Evolutionary conservation across 2,888 invertebrate genomes (phyloP).

Genomic region (Lypha dubia): DNA sequence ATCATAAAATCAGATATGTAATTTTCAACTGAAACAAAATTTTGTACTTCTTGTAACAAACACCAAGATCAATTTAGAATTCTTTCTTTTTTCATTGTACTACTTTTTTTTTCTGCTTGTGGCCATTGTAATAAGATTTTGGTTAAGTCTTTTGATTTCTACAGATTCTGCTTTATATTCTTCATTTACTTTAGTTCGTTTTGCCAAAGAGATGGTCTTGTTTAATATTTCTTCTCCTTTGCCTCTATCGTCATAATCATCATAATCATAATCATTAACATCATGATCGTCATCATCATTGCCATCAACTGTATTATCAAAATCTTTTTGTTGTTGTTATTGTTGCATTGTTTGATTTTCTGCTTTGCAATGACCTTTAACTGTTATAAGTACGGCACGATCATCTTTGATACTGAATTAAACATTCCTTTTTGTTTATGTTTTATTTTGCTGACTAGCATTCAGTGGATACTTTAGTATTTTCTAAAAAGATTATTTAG

Average conservation of each 20-base stretch:
- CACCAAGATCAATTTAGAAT: background rate
- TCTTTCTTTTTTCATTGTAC: background rate
- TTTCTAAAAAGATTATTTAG: conserved; percentile 53
- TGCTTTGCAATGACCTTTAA: conserved; percentile 76
- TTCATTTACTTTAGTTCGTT: conserved; percentile 28
- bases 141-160: conserved; percentile 48
- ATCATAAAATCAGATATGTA: background rate
- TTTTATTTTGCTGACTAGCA: conserved; percentile 14
- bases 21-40: too few species aligned
- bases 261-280: conserved; percentile 34
- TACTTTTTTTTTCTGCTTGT: conserved; percentile 56
- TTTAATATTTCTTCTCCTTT: conserved; percentile 42
- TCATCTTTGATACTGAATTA: conserved; percentile 75
- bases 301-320: conserved; percentile 59
- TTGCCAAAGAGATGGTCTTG: conserved; percentile 43
- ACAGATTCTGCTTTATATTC: conserved; percentile 47
- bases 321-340: conserved; percentile 64
- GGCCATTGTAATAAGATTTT: conserved; percentile 67
- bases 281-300: conserved; percentile 33
- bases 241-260: conserved; percentile 23
- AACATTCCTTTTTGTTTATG: conserved; percentile 65
- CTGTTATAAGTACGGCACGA: conserved; percentile 77
- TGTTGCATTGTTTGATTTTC: conserved; percentile 63
- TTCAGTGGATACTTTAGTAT: conserved; percentile 16
- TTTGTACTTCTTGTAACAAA: background rate